These are phyloP conservation scores for Drosophila pallidifrons DNA, from an alignment of 1,140 invertebrate species.

Conservation along the genomic window DNA sequence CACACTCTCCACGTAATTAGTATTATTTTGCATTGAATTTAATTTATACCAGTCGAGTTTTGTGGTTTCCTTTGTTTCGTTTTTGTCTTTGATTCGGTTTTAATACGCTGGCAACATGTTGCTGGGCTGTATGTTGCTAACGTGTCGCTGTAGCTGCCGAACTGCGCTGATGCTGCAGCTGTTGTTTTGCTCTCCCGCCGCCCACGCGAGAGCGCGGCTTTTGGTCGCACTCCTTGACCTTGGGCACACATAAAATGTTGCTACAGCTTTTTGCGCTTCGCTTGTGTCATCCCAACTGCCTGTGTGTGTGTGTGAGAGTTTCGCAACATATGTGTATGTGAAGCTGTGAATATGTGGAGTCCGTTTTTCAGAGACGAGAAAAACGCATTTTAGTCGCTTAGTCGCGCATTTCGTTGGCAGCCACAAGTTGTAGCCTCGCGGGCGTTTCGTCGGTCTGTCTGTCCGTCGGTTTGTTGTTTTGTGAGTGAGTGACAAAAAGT, in stretches of 20 bases:
- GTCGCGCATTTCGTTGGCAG: conserved; percentile 52
- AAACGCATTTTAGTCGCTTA: conserved; percentile 56
- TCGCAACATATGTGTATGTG: conserved; percentile 34
- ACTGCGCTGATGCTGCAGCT: conserved; percentile 39
- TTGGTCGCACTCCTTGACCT: conserved; percentile 72
- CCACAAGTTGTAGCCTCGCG: conserved; percentile 73
- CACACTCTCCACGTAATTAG: background rate
- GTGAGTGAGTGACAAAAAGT: conserved; percentile 4
- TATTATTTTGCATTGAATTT: background rate
- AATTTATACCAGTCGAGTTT: conserved; percentile 1
- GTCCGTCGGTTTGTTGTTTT: background rate
- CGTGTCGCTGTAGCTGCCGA: background rate
- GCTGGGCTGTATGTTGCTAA: conserved; percentile 50
- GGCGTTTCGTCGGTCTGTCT: conserved; percentile 4
- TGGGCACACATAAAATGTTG: conserved; percentile 63
- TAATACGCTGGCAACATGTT: conserved; percentile 39
- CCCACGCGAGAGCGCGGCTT: conserved; percentile 45
- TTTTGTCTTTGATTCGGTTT: background rate
- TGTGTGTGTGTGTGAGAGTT: conserved; percentile 3
- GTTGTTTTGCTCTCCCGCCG: conserved; percentile 27
- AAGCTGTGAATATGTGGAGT: conserved; percentile 41
- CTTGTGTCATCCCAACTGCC: conserved; percentile 10
- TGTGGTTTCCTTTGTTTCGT: background rate
- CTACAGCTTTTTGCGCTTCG: conserved; percentile 33
- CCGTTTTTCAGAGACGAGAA: conserved; percentile 22